Evolutionary conservation across 2,888 invertebrate genomes (phyloP), one percentile per base, ranked within the genome.

Genomic region (Eustalomyia histrio): DNA sequence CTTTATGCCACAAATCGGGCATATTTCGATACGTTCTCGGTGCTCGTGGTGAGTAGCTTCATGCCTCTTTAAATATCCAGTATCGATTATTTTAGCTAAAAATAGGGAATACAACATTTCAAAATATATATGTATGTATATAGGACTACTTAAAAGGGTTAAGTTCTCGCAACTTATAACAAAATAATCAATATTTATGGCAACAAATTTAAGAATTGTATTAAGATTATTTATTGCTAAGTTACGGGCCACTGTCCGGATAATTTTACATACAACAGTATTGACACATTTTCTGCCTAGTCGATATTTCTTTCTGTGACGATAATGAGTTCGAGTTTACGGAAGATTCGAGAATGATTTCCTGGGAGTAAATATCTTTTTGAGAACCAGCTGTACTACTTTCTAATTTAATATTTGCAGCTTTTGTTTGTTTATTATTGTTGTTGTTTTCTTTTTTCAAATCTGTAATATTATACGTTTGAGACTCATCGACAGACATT

Each of bases 1-100:
- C 43, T 58, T 67, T 3, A 61, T 17, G 4, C 61, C 67, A 67
- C 75, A 75, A 39, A 16, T 53, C 1, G 52, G 21, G 18, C 75
- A 43, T 14, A 43, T 43, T 5, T 43, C 43, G 4, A 14, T 14
- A 14, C 43, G 43, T 43, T 43, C 43, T 14, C 43, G 12, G 12
- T 43, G 43, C 14, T 6, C 43, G 2, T 43, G 9, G 12, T 43
- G 43, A 12, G 43, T 43, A 14, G 12, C 43, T 14, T 43, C 43
- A 12, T 43, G 43, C 14, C 4, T 4, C 14, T 43, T 43, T 14
- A 43, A 12, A 43, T 43, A 43, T 43, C 14, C 43, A 9, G 14
- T 14, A 14, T 14, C 43, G 4, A 43, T 14, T 43, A 43, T 5
- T 43, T 43, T 43, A 4, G 43, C 43, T 43, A 43, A 14, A 43